Evolutionary conservation across 2,888 invertebrate species (phyloP).

Genomic region (Nasonia oneida): DNA sequence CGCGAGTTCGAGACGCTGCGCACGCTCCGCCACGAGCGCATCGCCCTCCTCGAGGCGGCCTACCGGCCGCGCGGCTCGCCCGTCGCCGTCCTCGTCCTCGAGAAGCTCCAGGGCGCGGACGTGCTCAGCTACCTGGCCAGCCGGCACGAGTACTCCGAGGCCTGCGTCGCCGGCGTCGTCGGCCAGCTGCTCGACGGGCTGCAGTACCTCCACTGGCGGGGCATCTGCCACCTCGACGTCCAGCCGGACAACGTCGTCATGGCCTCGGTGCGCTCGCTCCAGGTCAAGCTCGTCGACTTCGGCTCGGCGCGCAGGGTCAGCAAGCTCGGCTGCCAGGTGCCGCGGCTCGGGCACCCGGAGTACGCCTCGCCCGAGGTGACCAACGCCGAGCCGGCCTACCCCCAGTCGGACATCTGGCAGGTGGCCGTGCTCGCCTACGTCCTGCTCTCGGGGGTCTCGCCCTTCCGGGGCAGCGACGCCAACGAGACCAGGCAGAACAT

Average conservation of each 20-base stretch:
- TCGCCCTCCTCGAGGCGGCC: slow-evolving; percentile 88
- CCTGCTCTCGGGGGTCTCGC: slow-evolving; percentile 94
- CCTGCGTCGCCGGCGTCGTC: slow-evolving; percentile 92
- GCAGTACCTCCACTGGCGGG: slow-evolving; percentile 97
- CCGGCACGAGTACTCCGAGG: slow-evolving; percentile 94
- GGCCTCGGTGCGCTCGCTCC: slow-evolving; percentile 90
- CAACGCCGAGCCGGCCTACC: slow-evolving; percentile 91
- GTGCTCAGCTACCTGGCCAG: slow-evolving; percentile 93
- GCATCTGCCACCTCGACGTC: slow-evolving; percentile 92
- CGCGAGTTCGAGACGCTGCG: slow-evolving; percentile 92
- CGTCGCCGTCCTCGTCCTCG: slow-evolving; percentile 87
- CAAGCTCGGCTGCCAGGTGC: slow-evolving; percentile 87
- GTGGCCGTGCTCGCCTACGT: slow-evolving; percentile 95
- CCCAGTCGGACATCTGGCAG: slow-evolving; percentile 97
- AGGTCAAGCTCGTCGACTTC: slow-evolving; percentile 95
- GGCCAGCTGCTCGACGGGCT: slow-evolving; percentile 93
- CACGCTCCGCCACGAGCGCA: slow-evolving; percentile 92
- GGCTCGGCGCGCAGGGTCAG: slow-evolving; percentile 92
- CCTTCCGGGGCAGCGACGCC: slow-evolving; percentile 91
- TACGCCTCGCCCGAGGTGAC: slow-evolving; percentile 94
- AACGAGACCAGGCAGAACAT: slow-evolving; percentile 95
- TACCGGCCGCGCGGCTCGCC: slow-evolving; percentile 86
- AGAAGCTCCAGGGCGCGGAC: slow-evolving; percentile 94
- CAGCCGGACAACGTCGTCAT: slow-evolving; percentile 98
- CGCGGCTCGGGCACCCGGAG: slow-evolving; percentile 85